These are phyloP conservation scores for Tenrec ecaudatus DNA, from an alignment of 2,113 vertebrate genomes.

Conservation along the genomic window DNA sequence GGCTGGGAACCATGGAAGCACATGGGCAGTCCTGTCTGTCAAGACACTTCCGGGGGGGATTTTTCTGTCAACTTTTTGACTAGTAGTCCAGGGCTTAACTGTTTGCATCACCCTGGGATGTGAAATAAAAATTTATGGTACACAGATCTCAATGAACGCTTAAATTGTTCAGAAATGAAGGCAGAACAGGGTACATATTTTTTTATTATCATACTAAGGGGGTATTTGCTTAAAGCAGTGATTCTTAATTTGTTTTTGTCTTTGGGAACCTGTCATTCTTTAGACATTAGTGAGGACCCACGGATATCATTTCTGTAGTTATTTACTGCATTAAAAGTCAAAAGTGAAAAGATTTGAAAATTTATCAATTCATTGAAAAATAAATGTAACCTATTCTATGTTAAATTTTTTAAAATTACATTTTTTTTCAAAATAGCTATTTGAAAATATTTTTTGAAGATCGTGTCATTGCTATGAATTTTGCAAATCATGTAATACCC, in stretches of 20 bases:
- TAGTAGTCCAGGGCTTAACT: not conserved
- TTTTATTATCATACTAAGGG: not conserved
- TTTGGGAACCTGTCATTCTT: not conserved
- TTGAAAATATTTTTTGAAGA: not conserved
- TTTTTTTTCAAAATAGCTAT: slow-evolving; percentile 17
- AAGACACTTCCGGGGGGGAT: not conserved
- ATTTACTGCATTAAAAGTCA: not conserved
- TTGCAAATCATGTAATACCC: not conserved
- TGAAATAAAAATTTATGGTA: not conserved
- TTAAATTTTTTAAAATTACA: too few species aligned
- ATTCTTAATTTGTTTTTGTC: not conserved
- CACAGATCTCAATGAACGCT: not conserved
- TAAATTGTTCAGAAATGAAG: not conserved
- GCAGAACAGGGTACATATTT: not conserved
- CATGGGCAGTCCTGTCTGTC: not conserved
- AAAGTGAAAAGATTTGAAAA: not conserved
- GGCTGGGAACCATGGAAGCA: not conserved
- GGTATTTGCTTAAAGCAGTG: not conserved
- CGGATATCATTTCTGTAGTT: not conserved
- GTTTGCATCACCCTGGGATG: not conserved
- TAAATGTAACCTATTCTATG: not conserved
- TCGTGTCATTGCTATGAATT: not conserved
- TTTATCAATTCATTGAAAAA: slow-evolving; percentile 20
- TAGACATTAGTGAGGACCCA: not conserved
- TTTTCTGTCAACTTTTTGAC: not conserved